Percentiles rank a stretch among this genome's conserved stretches.
These are phyloP conservation scores for Nephrocerus scutellatus DNA, from an alignment of 2,888 invertebrate species.

Conservation along the genomic window DNA sequence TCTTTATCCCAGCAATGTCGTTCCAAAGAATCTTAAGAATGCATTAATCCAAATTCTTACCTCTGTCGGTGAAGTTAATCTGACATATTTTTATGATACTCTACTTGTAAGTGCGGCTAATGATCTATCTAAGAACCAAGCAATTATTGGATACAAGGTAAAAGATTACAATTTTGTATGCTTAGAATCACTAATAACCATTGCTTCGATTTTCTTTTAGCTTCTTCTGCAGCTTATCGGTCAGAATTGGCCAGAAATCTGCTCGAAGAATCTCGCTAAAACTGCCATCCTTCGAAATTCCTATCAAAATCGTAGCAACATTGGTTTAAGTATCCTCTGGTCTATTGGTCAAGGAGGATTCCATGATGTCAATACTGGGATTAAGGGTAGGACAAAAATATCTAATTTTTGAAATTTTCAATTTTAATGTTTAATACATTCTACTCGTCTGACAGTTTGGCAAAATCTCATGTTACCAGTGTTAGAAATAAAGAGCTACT, in stretches of 20 bases:
- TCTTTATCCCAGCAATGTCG: slow-evolving; percentile 39
- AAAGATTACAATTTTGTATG: slow-evolving; percentile 1
- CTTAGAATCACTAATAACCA: not conserved
- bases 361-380: slow-evolving; percentile 57
- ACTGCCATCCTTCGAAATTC: slow-evolving; percentile 60
- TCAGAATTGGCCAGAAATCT: slow-evolving; percentile 58
- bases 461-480: slow-evolving; percentile 67
- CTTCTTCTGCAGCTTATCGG: slow-evolving; percentile 65
- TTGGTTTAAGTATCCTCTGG: slow-evolving; percentile 69
- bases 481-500: slow-evolving; percentile 64
- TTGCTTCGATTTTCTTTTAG: slow-evolving; percentile 17
- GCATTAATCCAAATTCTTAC: slow-evolving; percentile 44
- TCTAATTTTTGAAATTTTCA: not conserved
- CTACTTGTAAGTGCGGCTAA: slow-evolving; percentile 63
- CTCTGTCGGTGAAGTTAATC: slow-evolving; percentile 57
- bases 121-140: slow-evolving; percentile 62
- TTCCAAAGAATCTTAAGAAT: slow-evolving; percentile 29
- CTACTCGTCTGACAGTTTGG: slow-evolving; percentile 53
- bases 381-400: slow-evolving; percentile 52
- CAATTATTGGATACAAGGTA: slow-evolving; percentile 54
- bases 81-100: slow-evolving; percentile 64
- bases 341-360: slow-evolving; percentile 67
- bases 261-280: slow-evolving; percentile 56
- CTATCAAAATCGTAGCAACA: slow-evolving; percentile 67
- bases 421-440: not conserved